Percentiles rank a stretch among this genome's conserved stretches.
Conservation (phyloP, 1,140 invertebrate species). For the Caerostris extrusa region DNA sequence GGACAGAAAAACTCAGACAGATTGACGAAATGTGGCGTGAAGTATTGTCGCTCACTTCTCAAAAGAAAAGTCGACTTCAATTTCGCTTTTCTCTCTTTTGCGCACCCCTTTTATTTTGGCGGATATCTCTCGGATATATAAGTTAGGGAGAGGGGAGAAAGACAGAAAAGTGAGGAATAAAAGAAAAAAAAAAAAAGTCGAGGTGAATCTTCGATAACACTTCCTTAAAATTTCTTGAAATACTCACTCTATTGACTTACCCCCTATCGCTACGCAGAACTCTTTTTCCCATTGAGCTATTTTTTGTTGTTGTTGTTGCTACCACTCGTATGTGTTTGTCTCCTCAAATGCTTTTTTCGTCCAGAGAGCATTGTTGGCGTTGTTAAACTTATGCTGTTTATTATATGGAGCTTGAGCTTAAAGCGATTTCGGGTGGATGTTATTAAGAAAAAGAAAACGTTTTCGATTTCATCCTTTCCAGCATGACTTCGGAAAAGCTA, state of each 20-base stretch:
- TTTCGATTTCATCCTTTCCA: background rate
- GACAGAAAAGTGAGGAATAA: background rate
- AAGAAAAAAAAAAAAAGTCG: constrained; percentile 18
- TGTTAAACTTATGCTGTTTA: background rate
- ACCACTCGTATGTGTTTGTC: background rate
- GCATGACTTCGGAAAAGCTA: background rate
- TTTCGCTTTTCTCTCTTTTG: constrained; percentile 55
- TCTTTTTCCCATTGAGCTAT: background rate
- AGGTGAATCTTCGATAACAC: constrained; percentile 70
- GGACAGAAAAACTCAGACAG: background rate
- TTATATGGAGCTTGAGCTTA: background rate
- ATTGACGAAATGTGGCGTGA: constrained; percentile 72
- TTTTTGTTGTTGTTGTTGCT: background rate
- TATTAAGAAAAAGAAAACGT: constrained; percentile 30
- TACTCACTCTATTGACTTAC: constrained; percentile 63
- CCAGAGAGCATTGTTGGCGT: background rate
- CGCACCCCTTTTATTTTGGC: background rate
- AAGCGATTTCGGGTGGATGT: constrained; percentile 2
- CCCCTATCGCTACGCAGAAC: background rate
- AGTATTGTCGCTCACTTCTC: constrained; percentile 68
- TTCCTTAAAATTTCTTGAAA: constrained; percentile 66
- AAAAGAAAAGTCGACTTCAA: constrained; percentile 72
- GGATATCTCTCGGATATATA: background rate
- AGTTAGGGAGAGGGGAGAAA: background rate
- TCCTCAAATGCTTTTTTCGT: background rate